Base-by-base conservation (phyloP, 1,140 invertebrate genomes). In the Bicyclus anynana region DNA sequence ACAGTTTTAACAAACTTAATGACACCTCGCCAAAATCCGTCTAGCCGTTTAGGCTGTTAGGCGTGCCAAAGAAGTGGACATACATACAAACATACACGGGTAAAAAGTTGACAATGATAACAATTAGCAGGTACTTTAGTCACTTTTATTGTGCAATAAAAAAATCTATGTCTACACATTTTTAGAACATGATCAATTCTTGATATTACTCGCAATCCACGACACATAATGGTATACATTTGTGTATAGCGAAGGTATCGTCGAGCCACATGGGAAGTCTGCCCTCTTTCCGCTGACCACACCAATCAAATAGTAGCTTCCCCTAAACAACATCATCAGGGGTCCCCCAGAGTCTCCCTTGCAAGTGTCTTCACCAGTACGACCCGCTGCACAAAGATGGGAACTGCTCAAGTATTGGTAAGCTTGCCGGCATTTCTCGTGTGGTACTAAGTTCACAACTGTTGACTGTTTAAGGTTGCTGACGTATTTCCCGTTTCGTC, bases 321-420 rank as follows among this genome's bases (percentile, higher is more conserved):
- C 75, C 54, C 67, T 61, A 10, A 80, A 79, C 16, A 80, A 16
- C 62, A 80, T 74, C 84, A 87, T 87, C 1, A 87, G 57, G 2
- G 84, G 83, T 12, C 83, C 82, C 12, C 81, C 82, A 0, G 82
- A 87, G 37, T 87, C 83, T 4, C 84, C 84, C 67, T 78, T 84
- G 37, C 83, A 86, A 1, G 83, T 84, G 51, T 87, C 82, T 51
- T 87, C 69, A 1, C 81, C 81, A 2, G 65, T 75, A 7, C 74
- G 63, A 0, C 81, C 82, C 1, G 71, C 80, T 6, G 82, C 84
- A 53, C 82, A 87, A 1, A 87, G 29, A 40, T 87, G 81, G 1
- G 61, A 51, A 2, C 49, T 56, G 0, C 65, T 69, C 18, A 87
- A 51, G 37, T 57, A 33, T 0, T 75, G 69, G 44, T 87, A 87